Evolutionary conservation across 2,797 vertebrate species (phyloP).

Genomic region (Lithobates pipiens): DNA sequence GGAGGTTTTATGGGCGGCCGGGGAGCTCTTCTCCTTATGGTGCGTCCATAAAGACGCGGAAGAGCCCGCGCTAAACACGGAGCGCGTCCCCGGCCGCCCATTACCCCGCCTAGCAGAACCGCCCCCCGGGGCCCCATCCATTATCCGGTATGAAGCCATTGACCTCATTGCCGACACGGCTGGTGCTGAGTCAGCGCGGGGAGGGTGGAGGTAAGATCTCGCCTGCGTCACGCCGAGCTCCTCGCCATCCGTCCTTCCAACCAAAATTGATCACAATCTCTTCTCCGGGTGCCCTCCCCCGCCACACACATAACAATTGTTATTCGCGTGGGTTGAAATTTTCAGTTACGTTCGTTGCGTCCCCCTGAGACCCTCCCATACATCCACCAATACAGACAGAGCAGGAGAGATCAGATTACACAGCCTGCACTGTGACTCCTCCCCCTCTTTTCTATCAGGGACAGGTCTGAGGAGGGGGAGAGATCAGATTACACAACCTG

Average conservation of each 20-base stretch:
- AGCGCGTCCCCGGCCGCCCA: background rate
- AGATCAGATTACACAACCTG: too few species aligned
- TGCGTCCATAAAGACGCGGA: background rate
- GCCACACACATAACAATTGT: too few species aligned
- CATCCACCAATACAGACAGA: too few species aligned
- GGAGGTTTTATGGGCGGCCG: background rate
- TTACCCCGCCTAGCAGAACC: background rate
- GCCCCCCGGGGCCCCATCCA: background rate
- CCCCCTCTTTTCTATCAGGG: too few species aligned
- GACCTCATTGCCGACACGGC: background rate
- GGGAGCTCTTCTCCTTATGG: conserved; percentile 11
- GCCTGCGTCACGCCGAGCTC: background rate
- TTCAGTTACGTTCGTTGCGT: too few species aligned
- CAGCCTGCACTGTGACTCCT: too few species aligned
- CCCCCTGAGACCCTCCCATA: too few species aligned
- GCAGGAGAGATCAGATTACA: too few species aligned
- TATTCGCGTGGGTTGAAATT: too few species aligned
- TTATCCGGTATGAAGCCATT: background rate
- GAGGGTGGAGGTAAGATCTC: background rate
- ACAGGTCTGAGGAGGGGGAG: too few species aligned
- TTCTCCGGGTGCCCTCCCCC: too few species aligned
- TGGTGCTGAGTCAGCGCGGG: conserved; percentile 1
- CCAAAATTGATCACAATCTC: too few species aligned
- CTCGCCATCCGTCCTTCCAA: background rate
- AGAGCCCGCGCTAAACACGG: background rate